Base-by-base conservation (phyloP, 2,888 invertebrate species). In the Latheticus oryzae region DNA sequence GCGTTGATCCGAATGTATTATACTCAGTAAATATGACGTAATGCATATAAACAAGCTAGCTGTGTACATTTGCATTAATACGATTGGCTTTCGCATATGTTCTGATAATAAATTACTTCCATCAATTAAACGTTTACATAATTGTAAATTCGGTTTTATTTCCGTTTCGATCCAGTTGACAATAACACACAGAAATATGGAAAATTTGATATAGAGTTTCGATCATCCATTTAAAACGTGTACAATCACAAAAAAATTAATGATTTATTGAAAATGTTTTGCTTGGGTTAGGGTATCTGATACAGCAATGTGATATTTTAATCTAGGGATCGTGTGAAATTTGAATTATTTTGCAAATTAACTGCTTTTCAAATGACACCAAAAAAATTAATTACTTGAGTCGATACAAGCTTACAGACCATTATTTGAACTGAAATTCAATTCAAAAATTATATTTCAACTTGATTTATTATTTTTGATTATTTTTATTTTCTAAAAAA, bases 111-210 rank as follows among this genome's bases (percentile, higher is more conserved):
- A 55, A 55, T 55, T 38, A 45, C 54, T 45, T 40, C 40, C 45
- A 55, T 55, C 54, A 55, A 55, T 55, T 55, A 47, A 47, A 37
- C 47, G 30, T 55, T 55, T 47, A 38, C 54, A 47, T 55, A 55
- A 55, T 55, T 55, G 54, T 38, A 47, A 50, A 55, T 32, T 55
- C 23, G 21, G 47, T 47, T 55, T 55, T 55, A 55, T 55, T 55
- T 55, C 54, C 54, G 45, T 5, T 55, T 38, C 37, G 47, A 55
- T 47, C 54, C 47, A 47, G 38, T 54, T 38, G 47, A 54, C 54
- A 54, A 54, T 47, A 54, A 35, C 54, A 15, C n/a, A n/a, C n/a
- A 38, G 26, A 50, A 50, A 45, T 50, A 50, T 50, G 50, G 50
- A 37, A 48, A 50, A 38, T 19, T 15, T 35, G 48, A 48, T 48